Conservation (phyloP, 2,113 vertebrate genomes). For the Lepus europaeus region DNA sequence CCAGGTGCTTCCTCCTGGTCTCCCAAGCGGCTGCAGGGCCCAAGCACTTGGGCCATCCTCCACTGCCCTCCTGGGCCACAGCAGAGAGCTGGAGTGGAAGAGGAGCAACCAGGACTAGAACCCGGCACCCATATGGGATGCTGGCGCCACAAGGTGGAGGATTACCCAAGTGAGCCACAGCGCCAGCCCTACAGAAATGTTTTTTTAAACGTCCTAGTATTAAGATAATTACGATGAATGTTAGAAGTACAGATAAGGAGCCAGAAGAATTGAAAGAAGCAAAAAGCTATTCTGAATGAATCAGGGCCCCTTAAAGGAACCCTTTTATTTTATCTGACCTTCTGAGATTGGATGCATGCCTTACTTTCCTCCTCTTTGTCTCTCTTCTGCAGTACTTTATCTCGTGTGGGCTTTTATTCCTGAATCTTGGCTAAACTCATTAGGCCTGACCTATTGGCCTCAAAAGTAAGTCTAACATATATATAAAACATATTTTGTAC, state of each 20-base stretch:
- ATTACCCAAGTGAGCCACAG: too few relatives aligned
- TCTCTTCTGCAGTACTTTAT: slow-evolving; percentile 90
- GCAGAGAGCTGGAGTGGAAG: too few relatives aligned
- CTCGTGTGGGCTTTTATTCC: slow-evolving; percentile 97
- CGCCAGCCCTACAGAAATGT: too few relatives aligned
- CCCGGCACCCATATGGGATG: too few relatives aligned
- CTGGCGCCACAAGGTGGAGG: too few relatives aligned
- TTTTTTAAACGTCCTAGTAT: background rate
- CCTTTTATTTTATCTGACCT: background rate
- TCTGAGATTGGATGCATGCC: background rate
- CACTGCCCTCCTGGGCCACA: too few relatives aligned
- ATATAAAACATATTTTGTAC: too few relatives aligned
- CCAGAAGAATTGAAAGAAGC: background rate
- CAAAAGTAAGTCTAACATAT: slow-evolving; percentile 94
- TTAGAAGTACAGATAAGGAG: background rate
- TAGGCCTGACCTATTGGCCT: slow-evolving; percentile 98
- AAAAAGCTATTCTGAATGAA: background rate
- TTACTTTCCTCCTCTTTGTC: background rate
- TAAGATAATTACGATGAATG: background rate
- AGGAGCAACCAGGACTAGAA: too few relatives aligned
- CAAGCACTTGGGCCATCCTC: too few relatives aligned
- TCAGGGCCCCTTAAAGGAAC: background rate
- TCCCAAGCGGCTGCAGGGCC: too few relatives aligned
- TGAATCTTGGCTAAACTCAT: slow-evolving; percentile 94
- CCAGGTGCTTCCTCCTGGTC: too few relatives aligned